Conservation (phyloP, 2,888 invertebrate species). For the Zele albiditarsus region DNA sequence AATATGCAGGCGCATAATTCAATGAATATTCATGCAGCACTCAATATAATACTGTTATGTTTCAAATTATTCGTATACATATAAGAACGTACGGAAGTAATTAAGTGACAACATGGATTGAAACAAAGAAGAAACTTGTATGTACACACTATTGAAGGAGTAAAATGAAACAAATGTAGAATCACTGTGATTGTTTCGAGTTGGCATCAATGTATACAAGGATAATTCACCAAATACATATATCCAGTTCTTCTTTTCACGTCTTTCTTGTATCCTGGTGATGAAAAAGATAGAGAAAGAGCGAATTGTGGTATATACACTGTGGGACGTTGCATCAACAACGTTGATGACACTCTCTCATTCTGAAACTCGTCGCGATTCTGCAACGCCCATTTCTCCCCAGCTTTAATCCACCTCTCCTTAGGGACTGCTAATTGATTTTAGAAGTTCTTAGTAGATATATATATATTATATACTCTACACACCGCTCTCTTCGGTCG, state of each 20-base stretch:
- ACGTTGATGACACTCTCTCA: constrained; percentile 2
- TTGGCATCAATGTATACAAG: constrained; percentile 53
- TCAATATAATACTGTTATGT: too few relatives aligned
- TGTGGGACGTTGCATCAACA: not conserved
- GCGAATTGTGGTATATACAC: not conserved
- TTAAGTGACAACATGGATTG: not conserved
- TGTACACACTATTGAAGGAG: constrained; percentile 16
- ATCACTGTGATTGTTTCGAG: constrained; percentile 64
- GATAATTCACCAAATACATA: constrained; percentile 58
- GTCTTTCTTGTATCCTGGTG: constrained; percentile 34
- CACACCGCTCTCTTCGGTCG: constrained; percentile 31
- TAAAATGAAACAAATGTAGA: constrained; percentile 53
- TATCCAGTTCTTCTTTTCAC: constrained; percentile 49
- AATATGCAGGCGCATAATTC: not conserved
- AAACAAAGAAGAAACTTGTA: not conserved
- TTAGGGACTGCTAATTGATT: constrained; percentile 71
- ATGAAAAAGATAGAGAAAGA: constrained; percentile 36
- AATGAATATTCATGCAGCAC: not conserved
- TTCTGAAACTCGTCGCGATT: constrained; percentile 23
- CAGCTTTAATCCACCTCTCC: constrained; percentile 45
- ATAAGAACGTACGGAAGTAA: not conserved
- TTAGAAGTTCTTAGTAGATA: constrained; percentile 65
- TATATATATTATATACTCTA: not conserved
- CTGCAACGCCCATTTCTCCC: constrained; percentile 15
- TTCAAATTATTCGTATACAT: not conserved